These are phyloP conservation scores for Blastobasis lacticolella DNA, from an alignment of 2,888 invertebrate genomes.

Conservation along the genomic window DNA sequence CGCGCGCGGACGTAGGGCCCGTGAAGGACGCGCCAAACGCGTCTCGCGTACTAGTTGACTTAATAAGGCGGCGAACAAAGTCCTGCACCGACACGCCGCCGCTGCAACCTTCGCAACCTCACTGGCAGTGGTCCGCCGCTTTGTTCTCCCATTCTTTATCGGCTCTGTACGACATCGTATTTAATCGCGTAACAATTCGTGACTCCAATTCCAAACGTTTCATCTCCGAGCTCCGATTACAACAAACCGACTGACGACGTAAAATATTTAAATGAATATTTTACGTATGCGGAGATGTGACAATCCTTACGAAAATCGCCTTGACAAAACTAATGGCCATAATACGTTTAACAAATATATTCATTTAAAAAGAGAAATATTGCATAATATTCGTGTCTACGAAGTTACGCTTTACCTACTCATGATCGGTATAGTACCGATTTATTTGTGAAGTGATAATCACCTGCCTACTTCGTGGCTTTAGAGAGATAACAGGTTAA, in stretches of 20 bases:
- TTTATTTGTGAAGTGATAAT: too few relatives aligned
- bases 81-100: constrained; percentile 7
- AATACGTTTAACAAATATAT: constrained; percentile 62
- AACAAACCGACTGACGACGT: constrained; percentile 4
- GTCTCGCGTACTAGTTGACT: constrained; percentile 46
- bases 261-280: constrained; percentile 20
- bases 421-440: too few relatives aligned
- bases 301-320: constrained; percentile 58
- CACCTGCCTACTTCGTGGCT: too few relatives aligned
- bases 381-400: constrained; percentile 50
- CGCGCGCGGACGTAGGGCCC: constrained; percentile 39
- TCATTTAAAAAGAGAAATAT: constrained; percentile 47
- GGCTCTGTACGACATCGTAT: constrained; percentile 12
- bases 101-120: constrained; percentile 15
- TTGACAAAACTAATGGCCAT: constrained; percentile 58
- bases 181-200: constrained; percentile 4
- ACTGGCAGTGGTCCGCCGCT: constrained; percentile 3
- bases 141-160: constrained; percentile 15
- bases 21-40: constrained; percentile 54
- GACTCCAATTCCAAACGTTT: not conserved
- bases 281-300: constrained; percentile 24
- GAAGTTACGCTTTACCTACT: not conserved
- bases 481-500: too few relatives aligned
- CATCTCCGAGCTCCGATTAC: constrained; percentile 6
- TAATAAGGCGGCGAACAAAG: constrained; percentile 22